phyloP scores from a whole-genome alignment of 2,797 vertebrate species.

The Catostomus latipinnis region DNA sequence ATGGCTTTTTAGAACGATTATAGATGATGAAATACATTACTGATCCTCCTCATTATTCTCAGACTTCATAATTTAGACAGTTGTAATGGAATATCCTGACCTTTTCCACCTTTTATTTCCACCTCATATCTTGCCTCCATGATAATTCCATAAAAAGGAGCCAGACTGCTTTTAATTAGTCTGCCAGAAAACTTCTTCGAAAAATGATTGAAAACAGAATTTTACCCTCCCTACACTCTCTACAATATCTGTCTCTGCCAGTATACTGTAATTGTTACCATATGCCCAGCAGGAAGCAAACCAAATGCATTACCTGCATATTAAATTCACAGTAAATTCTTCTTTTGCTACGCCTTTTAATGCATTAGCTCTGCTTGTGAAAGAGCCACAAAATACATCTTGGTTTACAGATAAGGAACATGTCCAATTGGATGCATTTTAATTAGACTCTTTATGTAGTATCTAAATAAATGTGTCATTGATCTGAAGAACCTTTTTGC shows the following conservation, averaged over 20 bases:
- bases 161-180: constrained; percentile 54
- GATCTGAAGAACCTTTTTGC: constrained; percentile 11
- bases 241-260: constrained; percentile 42
- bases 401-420: constrained; percentile 41
- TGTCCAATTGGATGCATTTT: constrained; percentile 35
- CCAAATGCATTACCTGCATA: constrained; percentile 53
- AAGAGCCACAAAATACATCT: constrained; percentile 49
- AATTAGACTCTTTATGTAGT: constrained; percentile 10
- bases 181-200: constrained; percentile 37
- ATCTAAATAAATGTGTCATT: constrained; percentile 29
- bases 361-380: constrained; percentile 53
- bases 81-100: constrained; percentile 39
- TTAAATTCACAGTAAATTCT: constrained; percentile 60
- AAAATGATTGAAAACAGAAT: constrained; percentile 50
- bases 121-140: constrained; percentile 38
- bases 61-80: constrained; percentile 15
- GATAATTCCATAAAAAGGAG: constrained; percentile 46
- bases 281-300: constrained; percentile 56
- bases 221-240: constrained; percentile 40
- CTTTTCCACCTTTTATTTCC: constrained; percentile 50
- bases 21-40: background rate
- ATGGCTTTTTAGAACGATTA: background rate
- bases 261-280: constrained; percentile 54
- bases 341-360: constrained; percentile 57
- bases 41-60: constrained; percentile 24